Conservation (phyloP, 2,113 vertebrate species). For the Camelus dromedarius region DNA sequence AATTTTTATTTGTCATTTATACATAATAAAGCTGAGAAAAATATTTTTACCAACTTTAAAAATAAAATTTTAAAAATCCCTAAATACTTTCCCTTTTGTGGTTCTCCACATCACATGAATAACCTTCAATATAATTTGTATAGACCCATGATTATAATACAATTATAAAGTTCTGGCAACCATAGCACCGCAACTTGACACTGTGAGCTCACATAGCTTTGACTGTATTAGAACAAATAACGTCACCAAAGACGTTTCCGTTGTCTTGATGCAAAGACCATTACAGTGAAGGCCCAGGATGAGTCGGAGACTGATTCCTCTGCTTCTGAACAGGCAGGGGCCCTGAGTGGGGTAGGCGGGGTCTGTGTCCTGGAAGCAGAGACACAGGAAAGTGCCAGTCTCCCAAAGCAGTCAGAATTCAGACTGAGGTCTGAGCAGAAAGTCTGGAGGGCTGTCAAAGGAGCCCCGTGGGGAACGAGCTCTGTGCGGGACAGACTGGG, state of each 20-base stretch:
- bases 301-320: not conserved
- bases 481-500: not conserved
- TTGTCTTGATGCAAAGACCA: not conserved
- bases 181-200: not conserved
- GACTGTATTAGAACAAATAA: not conserved
- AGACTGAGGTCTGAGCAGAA: not conserved
- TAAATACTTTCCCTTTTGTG: not conserved
- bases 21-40: not conserved
- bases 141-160: too few species aligned
- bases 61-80: not conserved
- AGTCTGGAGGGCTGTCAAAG: not conserved
- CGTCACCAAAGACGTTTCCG: not conserved
- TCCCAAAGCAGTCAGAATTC: not conserved
- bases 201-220: not conserved
- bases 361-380: not conserved
- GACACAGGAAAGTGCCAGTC: not conserved
- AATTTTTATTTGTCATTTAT: not conserved
- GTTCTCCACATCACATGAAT: not conserved
- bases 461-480: too few species aligned
- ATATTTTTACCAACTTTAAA: not conserved
- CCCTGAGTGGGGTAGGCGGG: not conserved
- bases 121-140: not conserved
- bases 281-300: not conserved
- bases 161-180: not conserved
- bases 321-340: not conserved